phyloP scores from a whole-genome alignment of 2,797 vertebrate species.

The Gallinago solitaria region DNA sequence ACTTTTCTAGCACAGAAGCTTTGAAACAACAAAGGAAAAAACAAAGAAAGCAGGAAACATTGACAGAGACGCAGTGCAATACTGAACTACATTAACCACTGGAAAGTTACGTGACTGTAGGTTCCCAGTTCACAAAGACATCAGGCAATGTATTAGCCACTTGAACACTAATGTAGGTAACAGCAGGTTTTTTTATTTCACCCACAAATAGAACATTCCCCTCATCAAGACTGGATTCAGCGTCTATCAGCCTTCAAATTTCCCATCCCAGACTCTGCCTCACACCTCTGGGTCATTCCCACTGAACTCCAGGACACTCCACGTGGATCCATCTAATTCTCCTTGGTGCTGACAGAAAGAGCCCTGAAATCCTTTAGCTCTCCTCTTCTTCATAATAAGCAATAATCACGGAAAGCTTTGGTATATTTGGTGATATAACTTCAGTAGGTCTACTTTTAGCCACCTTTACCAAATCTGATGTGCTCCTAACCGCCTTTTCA shows the following conservation, averaged over 20 bases:
- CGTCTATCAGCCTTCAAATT: neutral
- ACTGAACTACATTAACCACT: neutral
- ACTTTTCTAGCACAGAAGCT: conserved; percentile 49
- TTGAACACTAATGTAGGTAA: neutral
- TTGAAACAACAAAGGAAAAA: neutral
- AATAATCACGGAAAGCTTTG: neutral
- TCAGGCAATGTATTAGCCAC: neutral
- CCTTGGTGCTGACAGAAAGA: neutral
- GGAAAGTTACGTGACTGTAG: neutral
- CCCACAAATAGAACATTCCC: neutral
- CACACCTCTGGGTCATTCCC: accelerated
- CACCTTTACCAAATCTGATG: neutral
- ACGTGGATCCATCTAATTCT: neutral
- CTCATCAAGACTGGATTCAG: neutral
- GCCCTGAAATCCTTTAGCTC: neutral
- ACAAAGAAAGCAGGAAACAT: conserved; percentile 23
- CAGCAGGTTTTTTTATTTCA: neutral
- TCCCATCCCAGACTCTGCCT: neutral
- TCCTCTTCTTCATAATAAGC: neutral
- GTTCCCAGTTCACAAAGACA: neutral
- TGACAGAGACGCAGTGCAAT: neutral
- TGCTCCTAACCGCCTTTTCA: neutral
- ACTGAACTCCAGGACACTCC: neutral
- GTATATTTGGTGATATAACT: neutral
- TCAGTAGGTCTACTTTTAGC: neutral